phyloP scores from a whole-genome alignment of 2,113 vertebrate genomes.

The Ornithorhynchus anatinus region DNA sequence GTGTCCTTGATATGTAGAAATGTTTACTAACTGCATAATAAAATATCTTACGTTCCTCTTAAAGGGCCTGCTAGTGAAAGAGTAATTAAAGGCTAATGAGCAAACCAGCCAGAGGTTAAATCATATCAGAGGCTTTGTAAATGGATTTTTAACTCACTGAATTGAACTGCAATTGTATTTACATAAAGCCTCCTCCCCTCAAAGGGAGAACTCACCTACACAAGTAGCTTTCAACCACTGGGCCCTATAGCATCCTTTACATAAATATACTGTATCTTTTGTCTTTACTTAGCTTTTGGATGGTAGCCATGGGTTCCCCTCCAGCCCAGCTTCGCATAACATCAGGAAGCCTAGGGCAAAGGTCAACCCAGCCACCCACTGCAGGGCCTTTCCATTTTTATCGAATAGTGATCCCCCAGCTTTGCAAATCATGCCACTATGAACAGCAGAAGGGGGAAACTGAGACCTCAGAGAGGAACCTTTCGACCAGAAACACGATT shows the following conservation, averaged over 20 bases:
- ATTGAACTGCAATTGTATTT: constrained; percentile 2
- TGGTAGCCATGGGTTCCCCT: no score
- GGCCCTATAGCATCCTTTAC: background rate
- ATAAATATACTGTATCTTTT: background rate
- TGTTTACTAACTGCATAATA: constrained; percentile 3
- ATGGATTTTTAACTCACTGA: background rate
- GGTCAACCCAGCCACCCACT: background rate
- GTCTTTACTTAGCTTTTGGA: background rate
- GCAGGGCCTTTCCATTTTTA: background rate
- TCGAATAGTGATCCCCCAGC: background rate
- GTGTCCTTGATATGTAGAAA: background rate
- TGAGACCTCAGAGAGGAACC: background rate
- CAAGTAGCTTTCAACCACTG: background rate
- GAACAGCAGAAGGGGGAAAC: background rate
- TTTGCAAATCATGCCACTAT: background rate
- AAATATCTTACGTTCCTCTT: constrained; percentile 4
- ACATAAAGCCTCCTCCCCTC: background rate
- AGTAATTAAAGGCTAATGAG: background rate
- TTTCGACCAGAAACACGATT: background rate
- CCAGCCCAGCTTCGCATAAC: no score
- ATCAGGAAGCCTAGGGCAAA: no score
- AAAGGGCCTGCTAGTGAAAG: constrained; percentile 19
- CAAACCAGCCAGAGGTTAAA: background rate
- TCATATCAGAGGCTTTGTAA: background rate
- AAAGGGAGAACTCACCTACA: background rate